A percentile compares a stretch with the other conserved stretches of the same genome.
Conservation (phyloP, 92 coral and sea anemone species). For the Epizoanthus stellaris region DNA sequence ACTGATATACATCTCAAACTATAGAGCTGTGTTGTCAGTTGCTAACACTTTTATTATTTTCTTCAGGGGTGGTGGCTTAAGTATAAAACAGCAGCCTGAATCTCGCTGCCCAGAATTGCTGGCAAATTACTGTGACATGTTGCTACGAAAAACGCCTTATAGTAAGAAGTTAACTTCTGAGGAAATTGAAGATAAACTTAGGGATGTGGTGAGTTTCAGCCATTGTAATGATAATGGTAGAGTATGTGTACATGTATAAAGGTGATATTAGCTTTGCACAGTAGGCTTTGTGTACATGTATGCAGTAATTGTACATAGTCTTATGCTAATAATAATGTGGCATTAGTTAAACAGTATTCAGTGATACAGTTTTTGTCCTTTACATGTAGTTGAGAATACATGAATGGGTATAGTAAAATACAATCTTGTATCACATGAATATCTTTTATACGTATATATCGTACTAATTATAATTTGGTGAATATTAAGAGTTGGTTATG, state of each 20-base stretch:
- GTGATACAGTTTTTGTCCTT: too few species aligned
- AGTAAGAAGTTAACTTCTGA: slow-evolving; percentile 94
- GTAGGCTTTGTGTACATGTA: neutral
- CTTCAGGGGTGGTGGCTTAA: slow-evolving; percentile 71
- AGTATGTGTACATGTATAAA: neutral
- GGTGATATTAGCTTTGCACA: neutral
- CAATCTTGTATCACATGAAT: too few species aligned
- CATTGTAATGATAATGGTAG: neutral
- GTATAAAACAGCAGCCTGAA: slow-evolving; percentile 86
- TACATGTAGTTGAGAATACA: too few species aligned
- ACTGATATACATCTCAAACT: too few species aligned
- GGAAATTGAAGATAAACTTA: slow-evolving; percentile 91
- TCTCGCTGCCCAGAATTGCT: slow-evolving; percentile 98
- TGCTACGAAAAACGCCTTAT: slow-evolving; percentile 91
- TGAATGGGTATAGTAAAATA: too few species aligned
- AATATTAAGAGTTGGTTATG: too few species aligned
- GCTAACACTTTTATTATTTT: neutral
- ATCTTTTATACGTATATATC: too few species aligned
- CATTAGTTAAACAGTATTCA: too few species aligned
- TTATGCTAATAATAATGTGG: too few species aligned
- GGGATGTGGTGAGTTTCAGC: slow-evolving; percentile 81
- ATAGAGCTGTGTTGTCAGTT: too few species aligned
- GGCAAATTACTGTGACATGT: slow-evolving; percentile 98
- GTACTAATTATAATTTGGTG: too few species aligned
- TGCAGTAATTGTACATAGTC: too few species aligned